Evolutionary conservation across 2,797 vertebrate species (phyloP).

Genomic region (Girardinus metallicus): DNA sequence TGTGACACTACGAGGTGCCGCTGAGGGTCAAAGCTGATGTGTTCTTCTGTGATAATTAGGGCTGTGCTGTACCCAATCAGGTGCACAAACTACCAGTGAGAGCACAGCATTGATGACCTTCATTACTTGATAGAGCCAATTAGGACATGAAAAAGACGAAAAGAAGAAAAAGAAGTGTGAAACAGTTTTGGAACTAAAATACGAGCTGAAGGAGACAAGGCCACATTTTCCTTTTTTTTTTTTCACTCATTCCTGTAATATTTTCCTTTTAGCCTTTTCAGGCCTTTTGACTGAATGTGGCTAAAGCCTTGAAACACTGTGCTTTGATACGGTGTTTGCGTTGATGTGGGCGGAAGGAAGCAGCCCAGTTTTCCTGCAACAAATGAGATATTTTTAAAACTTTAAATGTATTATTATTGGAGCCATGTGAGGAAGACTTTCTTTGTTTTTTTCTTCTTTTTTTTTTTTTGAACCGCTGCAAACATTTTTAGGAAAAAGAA

Average conservation of each 20-base stretch:
- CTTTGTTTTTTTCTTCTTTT: neutral
- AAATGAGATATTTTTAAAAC: constrained; percentile 22
- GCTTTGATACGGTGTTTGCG: constrained; percentile 23
- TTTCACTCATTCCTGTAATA: constrained; percentile 21
- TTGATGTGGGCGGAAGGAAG: constrained; percentile 17
- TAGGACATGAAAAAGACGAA: constrained; percentile 55
- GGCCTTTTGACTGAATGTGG: constrained; percentile 22
- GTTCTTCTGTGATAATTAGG: constrained; percentile 77
- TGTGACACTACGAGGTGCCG: constrained; percentile 34
- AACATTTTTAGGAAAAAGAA: neutral
- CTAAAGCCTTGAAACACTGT: constrained; percentile 38
- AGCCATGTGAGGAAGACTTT: constrained; percentile 7
- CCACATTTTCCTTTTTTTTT: constrained; percentile 7
- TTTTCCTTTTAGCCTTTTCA: constrained; percentile 40
- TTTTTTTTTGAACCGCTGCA: neutral
- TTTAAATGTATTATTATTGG: constrained; percentile 5
- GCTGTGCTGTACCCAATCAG: constrained; percentile 55
- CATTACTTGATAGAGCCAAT: constrained; percentile 75
- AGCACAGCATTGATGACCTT: constrained; percentile 71
- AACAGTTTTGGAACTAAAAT: constrained; percentile 38
- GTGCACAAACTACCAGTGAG: constrained; percentile 45
- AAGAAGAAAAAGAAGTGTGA: constrained; percentile 15
- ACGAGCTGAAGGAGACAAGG: constrained; percentile 25
- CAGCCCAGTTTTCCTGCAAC: constrained; percentile 24
- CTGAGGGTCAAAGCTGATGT: constrained; percentile 55